phyloP scores from a whole-genome alignment of 2,113 vertebrate genomes.

The Leptosomus discolor region DNA sequence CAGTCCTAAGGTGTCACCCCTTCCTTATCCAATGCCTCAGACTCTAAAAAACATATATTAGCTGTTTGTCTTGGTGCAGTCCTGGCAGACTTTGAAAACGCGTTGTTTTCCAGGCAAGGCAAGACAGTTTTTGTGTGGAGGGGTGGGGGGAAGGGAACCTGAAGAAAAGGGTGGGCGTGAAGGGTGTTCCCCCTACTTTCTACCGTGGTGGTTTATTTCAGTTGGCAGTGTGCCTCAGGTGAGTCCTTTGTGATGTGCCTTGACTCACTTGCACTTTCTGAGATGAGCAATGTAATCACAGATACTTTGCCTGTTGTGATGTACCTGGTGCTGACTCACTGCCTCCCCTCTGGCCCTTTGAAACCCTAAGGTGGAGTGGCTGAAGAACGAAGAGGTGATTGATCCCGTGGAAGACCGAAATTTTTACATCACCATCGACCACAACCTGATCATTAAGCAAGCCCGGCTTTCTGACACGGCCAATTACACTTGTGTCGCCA shows the following conservation, averaged over 20 bases:
- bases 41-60: not conserved
- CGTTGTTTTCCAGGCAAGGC: not conserved
- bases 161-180: not conserved
- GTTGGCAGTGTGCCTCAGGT: not conserved
- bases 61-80: not conserved
- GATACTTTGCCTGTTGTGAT: not conserved
- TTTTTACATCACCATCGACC: conserved; percentile 96
- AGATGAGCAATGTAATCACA: not conserved
- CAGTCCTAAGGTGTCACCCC: not conserved
- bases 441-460: conserved; percentile 97
- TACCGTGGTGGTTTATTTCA: conserved; percentile 8
- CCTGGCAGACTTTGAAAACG: not conserved
- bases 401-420: conserved; percentile 91
- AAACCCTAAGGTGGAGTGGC: conserved; percentile 87
- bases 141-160: not conserved
- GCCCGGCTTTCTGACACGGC: conserved; percentile 92
- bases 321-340: not conserved
- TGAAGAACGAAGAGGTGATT: conserved; percentile 93
- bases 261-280: fast-evolving
- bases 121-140: not conserved
- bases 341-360: not conserved
- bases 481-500: conserved; percentile 95
- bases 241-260: fast-evolving
- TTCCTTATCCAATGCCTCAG: not conserved
- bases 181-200: not conserved